Percentiles rank a stretch among this genome's conserved stretches.
These are phyloP conservation scores for Xerus inauris DNA, from an alignment of 2,113 vertebrate genomes.

Conservation along the genomic window DNA sequence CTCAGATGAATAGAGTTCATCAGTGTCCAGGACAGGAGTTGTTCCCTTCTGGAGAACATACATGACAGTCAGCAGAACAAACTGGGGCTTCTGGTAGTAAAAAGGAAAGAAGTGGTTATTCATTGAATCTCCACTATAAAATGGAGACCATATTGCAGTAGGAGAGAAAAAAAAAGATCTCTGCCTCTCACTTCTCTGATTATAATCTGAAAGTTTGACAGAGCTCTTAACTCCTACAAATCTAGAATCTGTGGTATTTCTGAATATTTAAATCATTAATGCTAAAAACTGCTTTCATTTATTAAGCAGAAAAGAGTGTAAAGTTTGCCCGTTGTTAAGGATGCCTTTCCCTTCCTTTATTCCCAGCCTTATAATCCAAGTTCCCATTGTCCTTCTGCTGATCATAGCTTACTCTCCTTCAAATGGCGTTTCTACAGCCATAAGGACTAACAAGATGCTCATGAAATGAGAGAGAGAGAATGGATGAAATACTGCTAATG, in stretches of 20 bases:
- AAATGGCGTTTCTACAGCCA: not conserved
- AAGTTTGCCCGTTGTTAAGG: not conserved
- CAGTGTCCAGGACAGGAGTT: too few relatives aligned
- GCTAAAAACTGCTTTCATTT: not conserved
- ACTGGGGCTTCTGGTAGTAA: not conserved
- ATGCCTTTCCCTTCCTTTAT: not conserved
- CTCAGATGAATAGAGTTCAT: not conserved
- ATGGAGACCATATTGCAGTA: not conserved
- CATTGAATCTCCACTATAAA: not conserved
- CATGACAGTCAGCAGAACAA: not conserved
- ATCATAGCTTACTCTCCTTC: not conserved
- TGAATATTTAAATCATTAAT: not conserved
- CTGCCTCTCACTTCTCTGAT: not conserved
- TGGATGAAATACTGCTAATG: conserved; percentile 17
- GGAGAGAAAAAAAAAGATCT: not conserved
- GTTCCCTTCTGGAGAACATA: not conserved
- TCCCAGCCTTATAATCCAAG: not conserved
- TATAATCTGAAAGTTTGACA: not conserved
- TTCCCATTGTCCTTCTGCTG: not conserved
- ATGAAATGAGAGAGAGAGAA: not conserved
- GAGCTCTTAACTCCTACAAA: not conserved
- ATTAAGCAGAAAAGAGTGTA: not conserved
- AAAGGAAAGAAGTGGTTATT: not conserved
- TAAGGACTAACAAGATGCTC: conserved; percentile 17
- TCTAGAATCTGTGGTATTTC: not conserved